Conservation (phyloP, 2,113 vertebrate species). For the Poeciliopsis turrubarensis region DNA sequence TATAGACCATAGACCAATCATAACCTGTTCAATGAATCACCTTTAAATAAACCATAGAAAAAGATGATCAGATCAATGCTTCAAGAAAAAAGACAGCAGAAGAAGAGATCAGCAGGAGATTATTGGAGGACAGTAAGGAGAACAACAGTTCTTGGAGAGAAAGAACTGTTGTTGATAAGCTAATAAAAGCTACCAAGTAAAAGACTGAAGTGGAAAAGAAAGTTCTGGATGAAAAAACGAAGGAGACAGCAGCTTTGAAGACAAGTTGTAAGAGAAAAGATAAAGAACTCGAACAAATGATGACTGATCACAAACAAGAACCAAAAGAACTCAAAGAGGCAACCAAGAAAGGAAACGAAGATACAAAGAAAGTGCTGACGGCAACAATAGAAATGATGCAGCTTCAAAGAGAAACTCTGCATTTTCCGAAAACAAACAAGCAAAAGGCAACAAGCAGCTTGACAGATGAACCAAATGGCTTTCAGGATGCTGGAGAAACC, state of each 20-base stretch:
- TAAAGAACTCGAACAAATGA: constrained; percentile 2
- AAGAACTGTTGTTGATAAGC: background rate
- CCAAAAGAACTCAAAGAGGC: constrained; percentile 26
- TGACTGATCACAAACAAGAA: constrained; percentile 24
- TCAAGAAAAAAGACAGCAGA: background rate
- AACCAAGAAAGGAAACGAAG: constrained; percentile 20
- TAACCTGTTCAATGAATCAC: too few relatives aligned
- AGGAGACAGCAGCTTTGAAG: constrained; percentile 1
- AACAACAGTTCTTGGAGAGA: constrained; percentile 14
- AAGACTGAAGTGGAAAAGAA: background rate
- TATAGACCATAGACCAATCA: too few relatives aligned
- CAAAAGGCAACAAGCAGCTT: background rate
- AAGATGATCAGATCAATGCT: constrained; percentile 14
- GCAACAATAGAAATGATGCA: constrained; percentile 7
- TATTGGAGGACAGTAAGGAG: constrained; percentile 18
- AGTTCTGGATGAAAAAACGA: constrained; percentile 2
- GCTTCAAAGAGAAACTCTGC: background rate
- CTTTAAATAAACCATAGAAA: constrained; percentile 8
- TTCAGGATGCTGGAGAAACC: background rate
- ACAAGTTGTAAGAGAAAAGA: constrained; percentile 11
- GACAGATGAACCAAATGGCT: constrained; percentile 4
- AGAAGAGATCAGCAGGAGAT: constrained; percentile 3
- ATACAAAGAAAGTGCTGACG: constrained; percentile 22
- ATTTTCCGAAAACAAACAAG: background rate
- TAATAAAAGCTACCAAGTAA: constrained; percentile 18